Percentiles rank a stretch among this genome's conserved stretches.
phyloP scores from a whole-genome alignment of 2,888 invertebrate genomes.

The Tenthredo livida region DNA sequence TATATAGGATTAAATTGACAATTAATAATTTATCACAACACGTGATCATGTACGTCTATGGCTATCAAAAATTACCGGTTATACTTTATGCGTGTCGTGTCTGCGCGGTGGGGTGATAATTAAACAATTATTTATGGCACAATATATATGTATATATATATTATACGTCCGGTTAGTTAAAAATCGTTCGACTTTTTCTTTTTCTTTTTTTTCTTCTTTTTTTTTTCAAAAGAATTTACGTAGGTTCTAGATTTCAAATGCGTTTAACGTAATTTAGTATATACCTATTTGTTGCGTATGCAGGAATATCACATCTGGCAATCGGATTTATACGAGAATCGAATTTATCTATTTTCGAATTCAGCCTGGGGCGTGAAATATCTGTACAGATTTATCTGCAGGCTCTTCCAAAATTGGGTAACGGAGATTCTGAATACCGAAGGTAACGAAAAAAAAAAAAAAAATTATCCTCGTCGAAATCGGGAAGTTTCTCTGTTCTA shows the following conservation, averaged over 20 bases:
- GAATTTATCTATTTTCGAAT: constrained; percentile 6
- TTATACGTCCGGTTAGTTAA: not conserved
- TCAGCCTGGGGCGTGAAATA: not conserved
- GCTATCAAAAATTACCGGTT: not conserved
- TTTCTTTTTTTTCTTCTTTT: not conserved
- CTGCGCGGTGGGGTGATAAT: not conserved
- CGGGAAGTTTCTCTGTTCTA: not conserved
- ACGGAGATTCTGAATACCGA: not conserved
- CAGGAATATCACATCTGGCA: not conserved
- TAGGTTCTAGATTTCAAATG: not conserved
- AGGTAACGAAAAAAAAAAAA: not conserved
- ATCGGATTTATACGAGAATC: not conserved
- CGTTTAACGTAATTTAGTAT: not conserved
- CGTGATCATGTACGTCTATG: not conserved
- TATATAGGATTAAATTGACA: not conserved
- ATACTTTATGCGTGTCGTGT: not conserved
- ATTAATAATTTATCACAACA: not conserved
- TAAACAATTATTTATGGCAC: not conserved
- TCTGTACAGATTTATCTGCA: not conserved
- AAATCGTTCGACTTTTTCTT: not conserved
- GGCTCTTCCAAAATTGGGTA: not conserved
- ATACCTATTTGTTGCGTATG: not conserved
- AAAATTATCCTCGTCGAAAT: not conserved
- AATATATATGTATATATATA: too few species aligned
- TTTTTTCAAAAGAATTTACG: not conserved